Conservation (phyloP, 1,140 invertebrate species). For the Drosophila willistoni region DNA sequence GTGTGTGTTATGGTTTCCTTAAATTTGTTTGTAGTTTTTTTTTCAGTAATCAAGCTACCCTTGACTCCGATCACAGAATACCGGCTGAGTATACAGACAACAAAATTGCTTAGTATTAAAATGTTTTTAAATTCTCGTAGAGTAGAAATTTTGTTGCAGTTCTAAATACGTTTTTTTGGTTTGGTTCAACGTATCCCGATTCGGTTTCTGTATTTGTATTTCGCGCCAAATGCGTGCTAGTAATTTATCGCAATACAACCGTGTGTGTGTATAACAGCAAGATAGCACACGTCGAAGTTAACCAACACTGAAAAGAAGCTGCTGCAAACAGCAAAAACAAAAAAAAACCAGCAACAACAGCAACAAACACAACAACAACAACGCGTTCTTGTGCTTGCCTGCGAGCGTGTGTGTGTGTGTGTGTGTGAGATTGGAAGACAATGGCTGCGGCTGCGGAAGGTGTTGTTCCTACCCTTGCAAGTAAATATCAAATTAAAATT, state of each 20-base stretch:
- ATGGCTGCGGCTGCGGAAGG: conserved; percentile 83
- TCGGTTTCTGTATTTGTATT: conserved; percentile 23
- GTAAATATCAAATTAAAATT: conserved; percentile 62
- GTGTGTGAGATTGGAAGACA: conserved; percentile 79
- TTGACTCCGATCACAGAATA: conserved; percentile 27
- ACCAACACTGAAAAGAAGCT: conserved; percentile 60
- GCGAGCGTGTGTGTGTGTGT: conserved; percentile 44
- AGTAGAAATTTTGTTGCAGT: conserved; percentile 76
- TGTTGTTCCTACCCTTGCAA: conserved; percentile 82
- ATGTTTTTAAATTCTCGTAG: conserved; percentile 79
- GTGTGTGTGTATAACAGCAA: conserved; percentile 38
- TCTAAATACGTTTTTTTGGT: conserved; percentile 68
- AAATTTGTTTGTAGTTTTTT: background rate
- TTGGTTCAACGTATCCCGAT: conserved; percentile 40
- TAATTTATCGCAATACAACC: conserved; percentile 65
- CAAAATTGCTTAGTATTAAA: conserved; percentile 64
- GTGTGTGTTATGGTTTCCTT: too few relatives aligned
- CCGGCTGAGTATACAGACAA: conserved; percentile 14
- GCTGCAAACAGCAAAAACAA: conserved; percentile 40
- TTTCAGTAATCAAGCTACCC: conserved; percentile 5
- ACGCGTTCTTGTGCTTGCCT: conserved; percentile 33
- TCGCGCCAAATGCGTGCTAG: conserved; percentile 65
- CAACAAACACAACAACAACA: conserved; percentile 39
- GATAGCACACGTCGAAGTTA: conserved; percentile 48
- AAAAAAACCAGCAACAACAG: conserved; percentile 18